A percentile compares a stretch with the other conserved stretches of the same genome.
Conservation (phyloP, 92 coral and sea anemone species). For the Muricea muricata region DNA sequence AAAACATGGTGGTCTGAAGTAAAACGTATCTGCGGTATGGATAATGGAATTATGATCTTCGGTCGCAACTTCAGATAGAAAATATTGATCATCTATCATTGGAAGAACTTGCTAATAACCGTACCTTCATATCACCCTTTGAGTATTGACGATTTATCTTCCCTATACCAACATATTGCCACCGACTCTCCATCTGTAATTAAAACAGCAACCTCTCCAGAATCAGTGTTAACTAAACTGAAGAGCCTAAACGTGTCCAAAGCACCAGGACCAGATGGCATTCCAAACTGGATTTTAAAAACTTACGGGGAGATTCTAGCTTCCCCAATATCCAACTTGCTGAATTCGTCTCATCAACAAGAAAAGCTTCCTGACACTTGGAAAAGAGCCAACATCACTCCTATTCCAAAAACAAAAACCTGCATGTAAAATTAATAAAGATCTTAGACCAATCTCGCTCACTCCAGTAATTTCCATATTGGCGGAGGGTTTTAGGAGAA, state of each 20-base stretch:
- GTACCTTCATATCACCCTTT: slow-evolving; percentile 30
- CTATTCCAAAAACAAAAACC: slow-evolving; percentile 20
- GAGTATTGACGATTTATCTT: slow-evolving; percentile 14
- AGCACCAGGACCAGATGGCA: slow-evolving; percentile 51
- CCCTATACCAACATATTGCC: slow-evolving; percentile 28
- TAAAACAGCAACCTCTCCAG: not conserved
- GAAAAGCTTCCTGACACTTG: slow-evolving; percentile 9
- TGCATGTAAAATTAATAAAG: slow-evolving; percentile 7
- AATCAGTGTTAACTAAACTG: slow-evolving; percentile 30
- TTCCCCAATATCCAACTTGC: slow-evolving; percentile 33
- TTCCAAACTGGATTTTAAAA: slow-evolving; percentile 47
- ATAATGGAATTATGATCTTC: slow-evolving; percentile 11
- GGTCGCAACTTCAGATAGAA: not conserved
- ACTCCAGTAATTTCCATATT: not conserved
- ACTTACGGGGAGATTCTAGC: slow-evolving; percentile 45
- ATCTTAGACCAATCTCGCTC: slow-evolving; percentile 23
- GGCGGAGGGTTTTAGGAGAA: slow-evolving; percentile 22
- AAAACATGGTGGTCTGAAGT: slow-evolving; percentile 38
- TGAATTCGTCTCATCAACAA: slow-evolving; percentile 26
- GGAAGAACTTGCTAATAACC: slow-evolving; percentile 41
- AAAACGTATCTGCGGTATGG: slow-evolving; percentile 51
- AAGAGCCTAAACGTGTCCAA: slow-evolving; percentile 32
- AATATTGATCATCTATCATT: slow-evolving; percentile 1
- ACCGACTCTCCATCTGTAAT: slow-evolving; percentile 38
- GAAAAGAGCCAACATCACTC: slow-evolving; percentile 16